Conservation (phyloP, 2,888 invertebrate species). For the Blastobasis lacticolella region DNA sequence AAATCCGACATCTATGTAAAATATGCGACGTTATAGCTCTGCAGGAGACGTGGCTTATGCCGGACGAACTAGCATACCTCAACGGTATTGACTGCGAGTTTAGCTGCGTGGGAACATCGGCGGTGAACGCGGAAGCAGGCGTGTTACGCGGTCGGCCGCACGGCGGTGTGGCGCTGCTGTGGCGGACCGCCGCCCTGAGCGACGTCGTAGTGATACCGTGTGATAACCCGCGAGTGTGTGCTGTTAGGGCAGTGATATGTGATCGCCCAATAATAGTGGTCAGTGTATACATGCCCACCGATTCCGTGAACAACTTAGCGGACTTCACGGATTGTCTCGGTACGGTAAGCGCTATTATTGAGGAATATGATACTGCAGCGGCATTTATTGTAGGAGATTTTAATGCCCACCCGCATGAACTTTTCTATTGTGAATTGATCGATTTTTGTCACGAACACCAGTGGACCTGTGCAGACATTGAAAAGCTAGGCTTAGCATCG, state of each 20-base stretch:
- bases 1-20: too few relatives aligned
- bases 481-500: constrained; percentile 2
- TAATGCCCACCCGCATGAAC: constrained; percentile 2
- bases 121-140: too few relatives aligned
- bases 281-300: constrained; percentile 3
- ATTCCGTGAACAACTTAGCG: not conserved
- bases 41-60: too few relatives aligned
- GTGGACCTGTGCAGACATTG: constrained; percentile 5
- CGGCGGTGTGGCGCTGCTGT: not conserved
- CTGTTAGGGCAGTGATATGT: too few relatives aligned
- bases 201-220: not conserved
- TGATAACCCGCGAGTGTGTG: too few relatives aligned
- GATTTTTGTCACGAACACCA: constrained; percentile 4
- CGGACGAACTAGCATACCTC: too few relatives aligned
- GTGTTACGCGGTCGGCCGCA: not conserved
- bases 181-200: not conserved
- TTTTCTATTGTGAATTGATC: constrained; percentile 4
- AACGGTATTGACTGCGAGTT: too few relatives aligned
- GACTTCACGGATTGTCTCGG: constrained; percentile 3
- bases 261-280: not conserved
- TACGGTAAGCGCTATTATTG: not conserved
- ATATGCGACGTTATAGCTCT: too few relatives aligned
- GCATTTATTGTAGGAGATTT: not conserved
- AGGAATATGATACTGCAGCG: not conserved
- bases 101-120: too few relatives aligned